Conservation (phyloP, 2,888 invertebrate genomes). For the Timandra comae region DNA sequence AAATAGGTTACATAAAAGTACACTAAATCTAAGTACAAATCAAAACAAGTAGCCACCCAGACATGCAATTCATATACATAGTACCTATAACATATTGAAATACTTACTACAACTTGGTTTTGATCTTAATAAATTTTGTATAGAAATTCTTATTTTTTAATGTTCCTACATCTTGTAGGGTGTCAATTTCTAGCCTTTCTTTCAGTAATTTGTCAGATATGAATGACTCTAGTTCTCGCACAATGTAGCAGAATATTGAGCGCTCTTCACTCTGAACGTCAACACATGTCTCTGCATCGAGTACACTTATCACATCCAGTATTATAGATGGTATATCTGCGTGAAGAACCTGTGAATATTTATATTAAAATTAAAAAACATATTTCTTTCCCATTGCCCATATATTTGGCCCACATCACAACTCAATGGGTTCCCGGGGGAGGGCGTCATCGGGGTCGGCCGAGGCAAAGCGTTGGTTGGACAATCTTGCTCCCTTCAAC, state of each 20-base stretch:
- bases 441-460: too few relatives aligned
- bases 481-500: too few relatives aligned
- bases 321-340: conserved; percentile 88
- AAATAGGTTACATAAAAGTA: too few relatives aligned
- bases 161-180: conserved; percentile 92
- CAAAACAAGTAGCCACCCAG: too few relatives aligned
- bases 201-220: conserved; percentile 92
- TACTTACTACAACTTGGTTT: conserved; percentile 98
- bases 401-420: too few relatives aligned
- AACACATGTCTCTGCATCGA: conserved; percentile 88
- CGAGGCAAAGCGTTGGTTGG: too few relatives aligned
- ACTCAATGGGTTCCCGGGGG: too few relatives aligned
- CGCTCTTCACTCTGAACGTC: conserved; percentile 85
- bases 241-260: conserved; percentile 84
- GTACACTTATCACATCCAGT: conserved; percentile 88
- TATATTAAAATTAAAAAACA: too few relatives aligned
- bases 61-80: too few relatives aligned
- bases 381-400: too few relatives aligned
- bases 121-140: conserved; percentile 97
- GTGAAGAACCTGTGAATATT: conserved; percentile 83
- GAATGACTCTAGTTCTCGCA: conserved; percentile 88
- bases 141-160: conserved; percentile 93
- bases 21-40: too few relatives aligned
- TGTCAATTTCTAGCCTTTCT: conserved; percentile 95
- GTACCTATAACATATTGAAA: too few relatives aligned